A percentile compares a stretch with the other conserved stretches of the same genome.
Conservation (phyloP, 2,113 vertebrate species). For the Oryzias celebensis region DNA sequence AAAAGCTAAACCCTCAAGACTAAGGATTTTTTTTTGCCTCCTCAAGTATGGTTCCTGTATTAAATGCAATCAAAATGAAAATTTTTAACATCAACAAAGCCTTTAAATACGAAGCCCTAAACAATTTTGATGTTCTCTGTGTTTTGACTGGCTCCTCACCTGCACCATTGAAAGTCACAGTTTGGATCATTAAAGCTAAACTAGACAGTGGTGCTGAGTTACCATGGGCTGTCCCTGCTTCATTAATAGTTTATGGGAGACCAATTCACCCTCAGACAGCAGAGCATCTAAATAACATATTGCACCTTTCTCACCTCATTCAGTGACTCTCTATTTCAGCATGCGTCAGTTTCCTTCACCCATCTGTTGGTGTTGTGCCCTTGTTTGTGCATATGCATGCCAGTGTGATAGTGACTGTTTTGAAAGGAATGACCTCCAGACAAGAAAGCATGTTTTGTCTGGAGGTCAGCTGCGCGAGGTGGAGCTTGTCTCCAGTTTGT, state of each 20-base stretch:
- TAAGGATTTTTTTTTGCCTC: too few species aligned
- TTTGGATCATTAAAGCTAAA: constrained; percentile 56
- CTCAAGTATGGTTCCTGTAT: too few species aligned
- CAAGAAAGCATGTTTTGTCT: constrained; percentile 39
- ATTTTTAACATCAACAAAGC: background rate
- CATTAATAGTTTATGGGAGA: constrained; percentile 54
- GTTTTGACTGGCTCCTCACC: background rate
- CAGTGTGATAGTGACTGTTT: background rate
- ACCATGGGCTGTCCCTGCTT: constrained; percentile 47
- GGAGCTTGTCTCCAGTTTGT: constrained; percentile 54
- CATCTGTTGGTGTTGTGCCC: background rate
- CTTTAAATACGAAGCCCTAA: background rate
- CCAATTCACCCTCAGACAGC: constrained; percentile 53
- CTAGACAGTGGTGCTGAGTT: constrained; percentile 40
- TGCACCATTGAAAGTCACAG: background rate
- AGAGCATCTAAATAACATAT: constrained; percentile 29
- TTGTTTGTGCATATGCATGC: background rate
- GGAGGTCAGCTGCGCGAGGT: constrained; percentile 48
- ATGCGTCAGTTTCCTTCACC: background rate
- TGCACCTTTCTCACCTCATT: constrained; percentile 17
- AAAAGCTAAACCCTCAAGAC: too few species aligned
- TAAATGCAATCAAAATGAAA: too few species aligned
- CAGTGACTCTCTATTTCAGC: constrained; percentile 30
- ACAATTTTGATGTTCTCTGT: background rate
- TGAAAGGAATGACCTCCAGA: constrained; percentile 53